Evolutionary conservation across 2,888 invertebrate genomes (phyloP).

Genomic region (Chymomyza fuscimana): DNA sequence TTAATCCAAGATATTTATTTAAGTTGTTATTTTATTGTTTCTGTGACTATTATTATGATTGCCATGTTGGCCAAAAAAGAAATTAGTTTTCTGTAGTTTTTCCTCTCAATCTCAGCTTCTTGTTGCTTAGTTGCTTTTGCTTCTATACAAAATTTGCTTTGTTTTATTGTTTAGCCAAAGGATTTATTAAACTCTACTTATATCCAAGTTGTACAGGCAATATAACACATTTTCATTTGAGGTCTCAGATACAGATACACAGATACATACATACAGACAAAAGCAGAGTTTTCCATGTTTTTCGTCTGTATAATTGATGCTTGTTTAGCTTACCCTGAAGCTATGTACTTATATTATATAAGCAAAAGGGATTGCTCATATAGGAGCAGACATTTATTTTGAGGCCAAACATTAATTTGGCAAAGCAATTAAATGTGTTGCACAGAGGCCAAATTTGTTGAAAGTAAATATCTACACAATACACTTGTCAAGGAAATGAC

Average conservation of each 20-base stretch:
- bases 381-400: conserved; percentile 34
- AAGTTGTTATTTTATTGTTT: neutral
- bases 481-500: neutral
- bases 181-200: conserved; percentile 32
- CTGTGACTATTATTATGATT: conserved; percentile 7
- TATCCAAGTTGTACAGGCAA: conserved; percentile 12
- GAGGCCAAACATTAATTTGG: conserved; percentile 44
- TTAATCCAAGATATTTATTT: neutral
- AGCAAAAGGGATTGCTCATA: conserved; percentile 18
- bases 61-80: conserved; percentile 16
- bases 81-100: conserved; percentile 3
- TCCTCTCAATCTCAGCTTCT: neutral
- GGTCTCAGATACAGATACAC: conserved; percentile 3
- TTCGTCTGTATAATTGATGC: neutral
- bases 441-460: conserved; percentile 4
- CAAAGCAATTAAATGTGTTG: conserved; percentile 49
- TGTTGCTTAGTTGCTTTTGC: neutral
- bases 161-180: conserved; percentile 35
- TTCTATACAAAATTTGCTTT: conserved; percentile 17
- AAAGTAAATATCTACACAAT: neutral
- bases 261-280: neutral
- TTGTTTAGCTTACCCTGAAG: conserved; percentile 27
- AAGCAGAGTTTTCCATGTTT: conserved; percentile 10
- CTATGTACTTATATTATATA: neutral
- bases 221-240: conserved; percentile 16